Conservation (phyloP, 2,888 invertebrate species). For the Rhingia campestris region DNA sequence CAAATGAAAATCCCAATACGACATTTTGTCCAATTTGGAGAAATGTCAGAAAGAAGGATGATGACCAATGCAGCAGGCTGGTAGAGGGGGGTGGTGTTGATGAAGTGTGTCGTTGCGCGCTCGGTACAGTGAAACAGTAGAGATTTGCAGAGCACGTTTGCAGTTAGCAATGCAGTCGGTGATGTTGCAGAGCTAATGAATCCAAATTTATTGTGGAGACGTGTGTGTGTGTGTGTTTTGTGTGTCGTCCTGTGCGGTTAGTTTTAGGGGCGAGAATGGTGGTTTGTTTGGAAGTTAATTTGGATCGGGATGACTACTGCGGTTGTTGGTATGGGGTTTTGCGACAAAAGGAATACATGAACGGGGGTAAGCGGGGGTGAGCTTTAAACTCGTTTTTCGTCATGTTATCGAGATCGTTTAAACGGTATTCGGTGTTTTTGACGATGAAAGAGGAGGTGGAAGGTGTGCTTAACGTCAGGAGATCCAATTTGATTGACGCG, state of each 20-base stretch:
- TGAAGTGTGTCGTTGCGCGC: constrained; percentile 57
- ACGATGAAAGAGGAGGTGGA: no score
- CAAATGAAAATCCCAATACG: constrained; percentile 74
- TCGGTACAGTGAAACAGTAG: constrained; percentile 43
- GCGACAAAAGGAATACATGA: constrained; percentile 13
- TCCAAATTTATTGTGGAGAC: constrained; percentile 73
- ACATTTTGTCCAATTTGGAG: constrained; percentile 74
- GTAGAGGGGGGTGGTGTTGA: constrained; percentile 41
- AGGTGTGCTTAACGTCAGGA: no score
- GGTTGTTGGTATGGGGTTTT: constrained; percentile 9
- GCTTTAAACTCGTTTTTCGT: no score
- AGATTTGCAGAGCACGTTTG: constrained; percentile 71
- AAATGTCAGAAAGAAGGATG: constrained; percentile 65
- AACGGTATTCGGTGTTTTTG: no score
- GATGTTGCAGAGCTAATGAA: constrained; percentile 74
- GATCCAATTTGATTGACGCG: no score
- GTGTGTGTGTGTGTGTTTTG: constrained; percentile 46
- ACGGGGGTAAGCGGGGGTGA: no score
- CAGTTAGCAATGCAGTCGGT: constrained; percentile 71
- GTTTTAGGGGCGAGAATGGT: constrained; percentile 42
- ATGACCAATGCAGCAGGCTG: background rate
- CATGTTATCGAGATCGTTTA: no score
- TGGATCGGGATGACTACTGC: constrained; percentile 40
- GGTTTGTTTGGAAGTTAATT: constrained; percentile 61
- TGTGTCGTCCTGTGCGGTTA: constrained; percentile 50